phyloP scores from a whole-genome alignment of 2,113 vertebrate species.

The Halichoerus grypus region DNA sequence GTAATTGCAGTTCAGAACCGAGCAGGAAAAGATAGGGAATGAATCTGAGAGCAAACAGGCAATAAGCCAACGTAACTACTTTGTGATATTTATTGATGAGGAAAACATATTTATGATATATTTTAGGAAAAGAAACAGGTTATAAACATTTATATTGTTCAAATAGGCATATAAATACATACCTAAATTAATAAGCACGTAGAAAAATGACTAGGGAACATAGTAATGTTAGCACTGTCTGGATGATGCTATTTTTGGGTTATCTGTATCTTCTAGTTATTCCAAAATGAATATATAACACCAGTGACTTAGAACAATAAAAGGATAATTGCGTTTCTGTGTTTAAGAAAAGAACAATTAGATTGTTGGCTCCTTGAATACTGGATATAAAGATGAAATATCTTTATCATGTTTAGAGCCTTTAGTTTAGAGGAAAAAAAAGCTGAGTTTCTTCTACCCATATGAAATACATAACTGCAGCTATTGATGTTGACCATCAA shows the following conservation, averaged over 20 bases:
- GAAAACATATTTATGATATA: neutral
- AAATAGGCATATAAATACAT: neutral
- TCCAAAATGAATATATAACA: conserved; percentile 17
- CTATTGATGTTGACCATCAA: neutral
- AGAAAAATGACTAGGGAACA: conserved; percentile 33
- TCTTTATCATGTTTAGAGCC: neutral
- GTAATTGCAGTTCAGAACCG: neutral
- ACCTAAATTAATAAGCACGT: neutral
- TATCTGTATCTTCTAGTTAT: neutral
- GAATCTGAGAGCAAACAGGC: neutral
- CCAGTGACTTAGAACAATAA: conserved; percentile 28
- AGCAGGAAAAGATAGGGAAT: neutral
- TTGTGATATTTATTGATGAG: neutral
- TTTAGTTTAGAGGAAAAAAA: neutral
- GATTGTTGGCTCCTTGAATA: neutral
- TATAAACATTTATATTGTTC: neutral
- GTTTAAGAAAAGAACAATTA: conserved; percentile 6
- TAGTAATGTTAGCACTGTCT: neutral
- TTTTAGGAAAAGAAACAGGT: neutral
- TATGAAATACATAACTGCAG: neutral
- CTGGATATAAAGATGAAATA: neutral
- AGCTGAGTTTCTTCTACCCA: neutral
- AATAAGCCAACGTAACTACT: neutral
- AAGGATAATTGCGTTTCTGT: neutral
- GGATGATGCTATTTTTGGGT: neutral